A percentile compares a stretch with the other conserved stretches of the same genome.
These are phyloP conservation scores for Arctia plantaginis DNA, from an alignment of 2,888 invertebrate species.

Conservation along the genomic window DNA sequence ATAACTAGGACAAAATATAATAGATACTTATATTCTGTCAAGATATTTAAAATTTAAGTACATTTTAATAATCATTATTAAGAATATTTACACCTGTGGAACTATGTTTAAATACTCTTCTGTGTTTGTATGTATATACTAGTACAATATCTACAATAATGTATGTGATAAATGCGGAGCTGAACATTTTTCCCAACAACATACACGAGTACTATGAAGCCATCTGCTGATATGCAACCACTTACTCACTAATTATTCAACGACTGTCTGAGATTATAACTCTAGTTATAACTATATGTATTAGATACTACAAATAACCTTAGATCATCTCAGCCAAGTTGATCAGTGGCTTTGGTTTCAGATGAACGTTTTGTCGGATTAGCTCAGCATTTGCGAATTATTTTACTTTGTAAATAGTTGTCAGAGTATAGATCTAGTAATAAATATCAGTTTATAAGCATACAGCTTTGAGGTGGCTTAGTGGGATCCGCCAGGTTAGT, in stretches of 20 bases:
- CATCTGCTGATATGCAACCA: not conserved
- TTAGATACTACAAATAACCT: too few relatives aligned
- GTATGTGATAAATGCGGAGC: conserved; percentile 27
- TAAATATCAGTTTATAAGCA: too few relatives aligned
- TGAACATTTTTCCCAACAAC: not conserved
- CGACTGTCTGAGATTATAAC: too few relatives aligned
- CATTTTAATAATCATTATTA: conserved; percentile 16
- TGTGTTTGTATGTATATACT: conserved; percentile 12
- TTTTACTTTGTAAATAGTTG: too few relatives aligned
- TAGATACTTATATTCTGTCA: conserved; percentile 11
- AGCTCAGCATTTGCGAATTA: not conserved
- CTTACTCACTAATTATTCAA: too few relatives aligned
- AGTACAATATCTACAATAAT: conserved; percentile 17
- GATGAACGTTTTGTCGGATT: too few relatives aligned
- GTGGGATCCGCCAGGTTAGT: too few relatives aligned
- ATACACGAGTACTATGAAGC: not conserved
- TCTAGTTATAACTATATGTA: too few relatives aligned
- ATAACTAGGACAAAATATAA: conserved; percentile 27
- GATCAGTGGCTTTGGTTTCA: too few relatives aligned
- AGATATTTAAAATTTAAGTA: conserved; percentile 15
- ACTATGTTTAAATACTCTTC: conserved; percentile 42
- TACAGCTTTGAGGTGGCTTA: too few relatives aligned
- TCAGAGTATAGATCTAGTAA: too few relatives aligned
- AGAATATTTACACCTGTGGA: conserved; percentile 61
- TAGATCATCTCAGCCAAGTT: not conserved